Evolutionary conservation across 2,113 vertebrate species (phyloP), one percentile per base, ranked within the genome.

Genomic region (Scytalopus superciliaris): DNA sequence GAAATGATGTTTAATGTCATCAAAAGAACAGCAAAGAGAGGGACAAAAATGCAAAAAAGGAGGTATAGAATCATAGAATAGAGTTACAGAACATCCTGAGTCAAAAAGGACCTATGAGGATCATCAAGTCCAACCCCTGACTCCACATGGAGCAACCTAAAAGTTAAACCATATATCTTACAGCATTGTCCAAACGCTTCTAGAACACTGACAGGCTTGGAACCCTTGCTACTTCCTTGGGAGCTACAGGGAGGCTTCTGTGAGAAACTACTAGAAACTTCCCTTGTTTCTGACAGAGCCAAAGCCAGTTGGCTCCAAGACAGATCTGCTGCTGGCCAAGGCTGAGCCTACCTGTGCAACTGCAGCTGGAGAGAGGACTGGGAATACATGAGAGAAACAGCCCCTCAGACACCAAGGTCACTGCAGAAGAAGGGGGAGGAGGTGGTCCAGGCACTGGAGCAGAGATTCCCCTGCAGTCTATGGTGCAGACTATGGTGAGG

Each of bases 1-100:
- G 83, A 90, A 86, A 0, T 67, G 50, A 70, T 92, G 35, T 69
- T 84, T 93, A 86, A 83, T 0, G 2, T 66, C 47, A 77, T 86
- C 50, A 90, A 93, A 95, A 73, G 90, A 79, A 66, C 10, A 83
- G 82, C 33, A 83, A 76, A 93, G 82, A 89, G 70, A 72, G 31
- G 37, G 22, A 80, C 15, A 93, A 87, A 90, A 94, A 83, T 62
- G 40, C 25, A 45, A 85, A 79, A 79, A 89, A 47, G n/a, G 17
- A 59, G 18, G 2, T 89, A 84, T 42, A 78, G 47, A 90, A 57
- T 83, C 22, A 22, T 8, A 74, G 24, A 88, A 88, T 21, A 85
- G 47, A 89, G 56, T 83, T 17, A 57, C 19, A 66, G 33, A 89
- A 47, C 40, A 50, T 87, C 23, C 45, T 57, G n/a, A 82, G 52